Evolutionary conservation across 2,113 vertebrate genomes (phyloP).

Genomic region (Rhinogobius similis): DNA sequence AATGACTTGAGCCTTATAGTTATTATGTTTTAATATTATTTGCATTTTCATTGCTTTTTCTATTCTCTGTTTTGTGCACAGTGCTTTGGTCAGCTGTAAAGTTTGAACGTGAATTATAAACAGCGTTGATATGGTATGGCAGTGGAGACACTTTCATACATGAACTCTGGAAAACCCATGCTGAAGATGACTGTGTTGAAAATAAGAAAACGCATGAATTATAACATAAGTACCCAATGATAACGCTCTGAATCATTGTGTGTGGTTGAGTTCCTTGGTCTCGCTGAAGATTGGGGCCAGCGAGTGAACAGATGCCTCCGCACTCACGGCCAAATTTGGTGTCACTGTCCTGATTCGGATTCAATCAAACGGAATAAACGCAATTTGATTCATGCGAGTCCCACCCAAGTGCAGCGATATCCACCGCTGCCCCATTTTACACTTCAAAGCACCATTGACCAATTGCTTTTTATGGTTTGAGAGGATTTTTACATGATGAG

Average conservation of each 20-base stretch:
- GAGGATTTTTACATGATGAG: conserved; percentile 22
- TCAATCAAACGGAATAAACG: conserved; percentile 50
- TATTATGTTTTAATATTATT: too few species aligned
- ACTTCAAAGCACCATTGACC: conserved; percentile 55
- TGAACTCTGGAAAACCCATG: background rate
- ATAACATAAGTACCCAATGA: conserved; percentile 28
- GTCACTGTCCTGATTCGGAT: conserved; percentile 41
- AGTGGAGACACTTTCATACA: background rate
- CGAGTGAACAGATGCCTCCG: conserved; percentile 30
- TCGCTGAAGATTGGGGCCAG: conserved; percentile 13
- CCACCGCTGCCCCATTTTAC: conserved; percentile 50
- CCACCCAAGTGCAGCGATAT: conserved; percentile 50
- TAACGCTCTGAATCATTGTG: too few species aligned
- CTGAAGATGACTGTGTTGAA: conserved; percentile 10
- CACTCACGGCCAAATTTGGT: conserved; percentile 29
- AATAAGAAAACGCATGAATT: conserved; percentile 25
- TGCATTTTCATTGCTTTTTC: too few species aligned
- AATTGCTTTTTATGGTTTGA: conserved; percentile 22
- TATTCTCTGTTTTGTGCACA: too few species aligned
- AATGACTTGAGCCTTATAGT: too few species aligned
- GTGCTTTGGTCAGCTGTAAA: too few species aligned
- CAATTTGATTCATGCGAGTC: conserved; percentile 51
- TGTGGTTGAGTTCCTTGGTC: conserved; percentile 20
- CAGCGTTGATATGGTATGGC: too few species aligned
- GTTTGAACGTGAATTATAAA: too few species aligned